phyloP scores from a whole-genome alignment of 2,113 vertebrate species.

The Cichladusa arquata region DNA sequence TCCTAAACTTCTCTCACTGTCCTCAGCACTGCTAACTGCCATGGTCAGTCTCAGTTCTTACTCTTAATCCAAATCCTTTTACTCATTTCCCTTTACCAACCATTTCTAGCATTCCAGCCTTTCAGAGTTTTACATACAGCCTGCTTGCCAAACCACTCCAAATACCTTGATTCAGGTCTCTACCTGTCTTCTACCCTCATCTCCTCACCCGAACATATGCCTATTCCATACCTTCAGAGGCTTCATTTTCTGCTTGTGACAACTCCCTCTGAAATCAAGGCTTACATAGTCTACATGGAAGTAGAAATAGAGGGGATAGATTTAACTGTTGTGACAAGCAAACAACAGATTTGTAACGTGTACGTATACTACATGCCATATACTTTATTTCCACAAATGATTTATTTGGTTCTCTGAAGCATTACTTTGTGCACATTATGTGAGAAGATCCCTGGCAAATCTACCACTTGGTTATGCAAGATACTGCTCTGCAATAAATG shows the following conservation, averaged over 20 bases:
- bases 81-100: not conserved
- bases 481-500: not conserved
- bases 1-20: not conserved
- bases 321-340: not conserved
- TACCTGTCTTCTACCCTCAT: not conserved
- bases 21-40: not conserved
- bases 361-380: not conserved
- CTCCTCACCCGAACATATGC: not conserved
- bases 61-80: not conserved
- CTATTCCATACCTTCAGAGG: not conserved
- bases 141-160: not conserved
- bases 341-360: not conserved
- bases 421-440: not conserved
- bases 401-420: not conserved
- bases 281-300: not conserved
- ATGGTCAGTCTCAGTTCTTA: not conserved
- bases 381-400: not conserved
- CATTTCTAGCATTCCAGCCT: not conserved
- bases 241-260: not conserved
- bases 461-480: conserved; percentile 41
- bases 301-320: not conserved
- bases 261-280: not conserved
- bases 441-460: not conserved
- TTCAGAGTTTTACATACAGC: not conserved
- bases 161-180: not conserved